Conservation (phyloP, 2,797 vertebrate species). For the Petrocephalus schoutedeni region DNA sequence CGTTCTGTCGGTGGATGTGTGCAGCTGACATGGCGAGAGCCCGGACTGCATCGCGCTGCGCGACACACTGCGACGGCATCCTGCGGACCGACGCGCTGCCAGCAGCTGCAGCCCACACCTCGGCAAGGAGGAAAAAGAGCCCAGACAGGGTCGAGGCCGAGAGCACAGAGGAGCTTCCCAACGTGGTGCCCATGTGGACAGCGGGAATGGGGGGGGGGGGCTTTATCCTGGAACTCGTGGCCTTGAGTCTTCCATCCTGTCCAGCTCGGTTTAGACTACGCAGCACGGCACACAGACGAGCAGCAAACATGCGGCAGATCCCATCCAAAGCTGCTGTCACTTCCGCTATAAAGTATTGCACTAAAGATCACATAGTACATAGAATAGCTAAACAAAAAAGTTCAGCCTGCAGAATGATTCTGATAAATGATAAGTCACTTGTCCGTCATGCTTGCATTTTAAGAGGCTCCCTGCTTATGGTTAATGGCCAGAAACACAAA, state of each 20-base stretch:
- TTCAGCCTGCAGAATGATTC: not conserved
- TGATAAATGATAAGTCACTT: not conserved
- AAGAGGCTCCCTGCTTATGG: not conserved
- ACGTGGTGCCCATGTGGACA: slow-evolving; percentile 39
- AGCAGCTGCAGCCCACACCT: not conserved
- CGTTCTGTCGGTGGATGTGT: not conserved
- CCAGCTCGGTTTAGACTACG: not conserved
- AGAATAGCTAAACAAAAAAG: not conserved
- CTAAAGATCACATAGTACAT: not conserved
- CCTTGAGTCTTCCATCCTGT: slow-evolving; percentile 11
- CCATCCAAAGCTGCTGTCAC: not conserved
- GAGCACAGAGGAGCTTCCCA: slow-evolving; percentile 47
- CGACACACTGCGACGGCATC: not conserved
- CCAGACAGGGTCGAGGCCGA: slow-evolving; percentile 28
- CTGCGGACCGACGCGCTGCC: not conserved
- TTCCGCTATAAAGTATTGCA: not conserved
- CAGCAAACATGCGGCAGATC: not conserved
- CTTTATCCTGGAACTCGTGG: slow-evolving; percentile 20
- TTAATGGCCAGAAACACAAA: not conserved
- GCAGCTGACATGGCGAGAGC: not conserved
- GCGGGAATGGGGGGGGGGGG: not conserved
- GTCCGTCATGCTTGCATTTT: not conserved
- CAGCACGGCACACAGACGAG: not conserved
- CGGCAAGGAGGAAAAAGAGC: slow-evolving; percentile 22
- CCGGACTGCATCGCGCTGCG: not conserved